Base-by-base conservation (phyloP, 1,140 invertebrate genomes). In the Caenorhabditis brenneri region DNA sequence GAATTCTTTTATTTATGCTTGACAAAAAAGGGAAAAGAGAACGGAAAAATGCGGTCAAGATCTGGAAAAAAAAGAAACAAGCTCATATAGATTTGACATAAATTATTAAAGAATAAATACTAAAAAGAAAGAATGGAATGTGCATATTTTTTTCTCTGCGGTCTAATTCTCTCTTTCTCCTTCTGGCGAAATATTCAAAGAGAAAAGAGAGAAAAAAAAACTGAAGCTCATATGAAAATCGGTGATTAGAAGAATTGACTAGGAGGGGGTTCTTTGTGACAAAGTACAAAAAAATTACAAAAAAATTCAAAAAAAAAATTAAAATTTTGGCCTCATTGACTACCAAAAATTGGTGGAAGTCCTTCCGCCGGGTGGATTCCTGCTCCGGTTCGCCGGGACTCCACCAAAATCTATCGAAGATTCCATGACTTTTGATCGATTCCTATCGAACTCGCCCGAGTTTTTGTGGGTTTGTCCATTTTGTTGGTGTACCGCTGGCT, bases 301-400 rank as follows among this genome's bases (percentile, higher is more conserved):
- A 78, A 82, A 48, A 48, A 55, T n/a, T 58, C 78, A 5, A 69
- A 82, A 42, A 46, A 51, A 48, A 78, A 82, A 27, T 33, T 22
- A 7, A 36, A 31, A 24, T 27, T 51, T 24, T 49, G 33, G 22
- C 24, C 4, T 42, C 19, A 10, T 24, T 49, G 36, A n/a, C 83
- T 85, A 88, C 82, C 83, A 88, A 31, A 88, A 79, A 36, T 79
- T 82, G 19, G 81, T 88, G 10, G 87, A n/a, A n/a, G n/a, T 53
- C 48, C 83, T 22, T 22, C 87, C 87, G 16, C 87, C 87, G 7
- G 87, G 87, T 29, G 87, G 87, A 48, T 88, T 84, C 5, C 80
- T 16, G 15, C 15, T 2, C 81, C 22, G 19, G 9, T 22, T 16
- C 80, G n/a, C 27, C n/a, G 22, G 55, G 7, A 24, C 22, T 65